Percentiles rank a stretch among this genome's conserved stretches.
These are phyloP conservation scores for Aphaenogaster floridana DNA, from an alignment of 1,140 invertebrate species.

Conservation along the genomic window DNA sequence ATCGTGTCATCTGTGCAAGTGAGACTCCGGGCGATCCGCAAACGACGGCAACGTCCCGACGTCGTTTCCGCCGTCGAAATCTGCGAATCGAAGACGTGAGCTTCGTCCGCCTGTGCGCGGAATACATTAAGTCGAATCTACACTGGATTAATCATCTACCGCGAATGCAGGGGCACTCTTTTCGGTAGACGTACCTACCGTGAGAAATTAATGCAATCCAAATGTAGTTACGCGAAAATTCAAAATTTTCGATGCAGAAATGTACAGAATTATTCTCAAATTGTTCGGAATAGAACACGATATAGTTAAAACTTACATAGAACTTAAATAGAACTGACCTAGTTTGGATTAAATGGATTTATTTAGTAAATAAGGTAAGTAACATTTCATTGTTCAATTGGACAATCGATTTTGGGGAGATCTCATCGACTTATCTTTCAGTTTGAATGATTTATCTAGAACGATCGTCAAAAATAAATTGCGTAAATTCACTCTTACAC, in stretches of 20 bases:
- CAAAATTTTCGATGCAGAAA: not conserved
- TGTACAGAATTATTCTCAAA: not conserved
- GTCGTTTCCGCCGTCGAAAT: slow-evolving; percentile 25
- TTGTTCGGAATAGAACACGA: not conserved
- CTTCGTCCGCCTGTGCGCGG: not conserved
- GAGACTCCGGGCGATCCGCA: slow-evolving; percentile 57
- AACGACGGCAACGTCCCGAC: slow-evolving; percentile 36
- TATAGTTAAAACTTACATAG: not conserved
- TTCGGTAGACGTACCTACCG: not conserved
- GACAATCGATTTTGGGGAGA: slow-evolving; percentile 1
- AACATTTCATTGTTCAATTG: not conserved
- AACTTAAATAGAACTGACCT: not conserved
- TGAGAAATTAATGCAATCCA: not conserved
- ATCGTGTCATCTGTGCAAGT: slow-evolving; percentile 75
- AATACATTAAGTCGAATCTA: slow-evolving; percentile 45
- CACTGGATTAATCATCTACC: slow-evolving; percentile 42
- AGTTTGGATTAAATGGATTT: not conserved
- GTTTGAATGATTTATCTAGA: not conserved
- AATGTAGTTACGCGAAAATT: not conserved
- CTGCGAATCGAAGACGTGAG: slow-evolving; percentile 10
- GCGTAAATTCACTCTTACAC: slow-evolving; percentile 32
- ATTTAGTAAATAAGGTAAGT: not conserved
- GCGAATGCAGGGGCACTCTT: not conserved
- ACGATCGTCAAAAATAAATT: slow-evolving; percentile 21
- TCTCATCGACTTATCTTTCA: not conserved